Conservation (phyloP, 2,113 vertebrate genomes). For the Seriola quinqueradiata region DNA sequence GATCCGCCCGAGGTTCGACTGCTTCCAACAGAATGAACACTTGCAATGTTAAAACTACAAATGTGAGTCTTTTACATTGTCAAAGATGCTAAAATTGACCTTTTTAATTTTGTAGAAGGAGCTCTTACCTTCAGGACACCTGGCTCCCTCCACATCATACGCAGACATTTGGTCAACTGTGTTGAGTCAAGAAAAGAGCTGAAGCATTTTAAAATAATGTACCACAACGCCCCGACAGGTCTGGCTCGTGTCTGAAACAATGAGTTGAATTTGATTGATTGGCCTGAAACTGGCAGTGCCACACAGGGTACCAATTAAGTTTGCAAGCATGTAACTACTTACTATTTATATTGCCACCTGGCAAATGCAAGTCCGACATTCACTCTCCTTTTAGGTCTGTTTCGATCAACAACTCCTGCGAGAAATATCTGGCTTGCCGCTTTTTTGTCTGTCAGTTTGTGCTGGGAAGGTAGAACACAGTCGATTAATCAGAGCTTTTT, state of each 20-base stretch:
- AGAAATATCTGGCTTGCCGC: not conserved
- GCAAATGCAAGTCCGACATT: not conserved
- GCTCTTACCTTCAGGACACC: not conserved
- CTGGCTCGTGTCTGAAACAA: not conserved
- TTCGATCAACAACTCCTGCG: not conserved
- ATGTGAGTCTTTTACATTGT: not conserved
- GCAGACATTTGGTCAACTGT: not conserved
- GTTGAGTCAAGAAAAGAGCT: not conserved
- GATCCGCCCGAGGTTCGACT: no score
- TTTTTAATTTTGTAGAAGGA: not conserved
- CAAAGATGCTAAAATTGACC: not conserved
- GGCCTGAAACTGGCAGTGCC: not conserved
- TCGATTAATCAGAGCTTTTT: not conserved
- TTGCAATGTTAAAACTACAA: not conserved
- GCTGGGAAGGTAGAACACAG: not conserved
- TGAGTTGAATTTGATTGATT: not conserved
- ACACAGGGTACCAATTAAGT: not conserved
- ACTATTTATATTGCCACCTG: not conserved
- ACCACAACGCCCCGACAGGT: not conserved
- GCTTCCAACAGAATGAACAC: not conserved
- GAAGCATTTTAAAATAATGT: conserved; percentile 1
- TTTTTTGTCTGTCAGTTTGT: not conserved
- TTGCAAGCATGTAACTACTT: not conserved
- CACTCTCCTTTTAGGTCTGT: not conserved
- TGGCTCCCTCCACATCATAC: not conserved